phyloP scores from a whole-genome alignment of 2,888 invertebrate species.

The Craniophora ligustri region DNA sequence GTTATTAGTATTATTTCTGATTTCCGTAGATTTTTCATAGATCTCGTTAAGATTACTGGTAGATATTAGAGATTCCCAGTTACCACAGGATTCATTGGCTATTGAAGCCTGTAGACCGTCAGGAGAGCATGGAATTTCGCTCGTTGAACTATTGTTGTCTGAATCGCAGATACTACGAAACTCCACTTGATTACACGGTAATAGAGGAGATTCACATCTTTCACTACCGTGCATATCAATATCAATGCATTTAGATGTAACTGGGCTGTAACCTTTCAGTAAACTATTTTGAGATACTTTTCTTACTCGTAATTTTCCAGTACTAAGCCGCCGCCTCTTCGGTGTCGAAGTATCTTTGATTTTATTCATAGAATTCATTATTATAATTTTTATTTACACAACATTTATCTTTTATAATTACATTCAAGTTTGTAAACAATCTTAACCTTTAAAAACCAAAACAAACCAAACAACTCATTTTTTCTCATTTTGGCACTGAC shows the following conservation, averaged over 20 bases:
- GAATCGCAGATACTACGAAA: conserved; percentile 71
- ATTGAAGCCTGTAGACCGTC: conserved; percentile 62
- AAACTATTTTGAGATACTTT: conserved; percentile 45
- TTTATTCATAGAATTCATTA: conserved; percentile 58
- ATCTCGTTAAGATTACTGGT: conserved; percentile 52
- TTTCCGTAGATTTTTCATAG: conserved; percentile 34
- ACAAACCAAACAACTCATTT: not conserved
- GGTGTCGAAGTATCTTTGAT: conserved; percentile 72
- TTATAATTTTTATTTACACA: not conserved
- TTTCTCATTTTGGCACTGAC: conserved; percentile 9
- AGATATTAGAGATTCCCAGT: conserved; percentile 70
- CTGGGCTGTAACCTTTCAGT: conserved; percentile 59
- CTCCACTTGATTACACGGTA: conserved; percentile 83
- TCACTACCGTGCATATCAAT: conserved; percentile 35
- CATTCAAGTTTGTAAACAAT: conserved; percentile 5
- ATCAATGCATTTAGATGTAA: conserved; percentile 50
- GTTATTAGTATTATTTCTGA: conserved; percentile 17
- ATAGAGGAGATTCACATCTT: conserved; percentile 75
- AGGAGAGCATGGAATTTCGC: conserved; percentile 72
- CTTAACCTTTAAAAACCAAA: conserved; percentile 12
- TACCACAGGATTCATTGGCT: conserved; percentile 58
- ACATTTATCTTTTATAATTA: not conserved
- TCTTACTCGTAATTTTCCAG: conserved; percentile 59
- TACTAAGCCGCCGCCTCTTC: conserved; percentile 76
- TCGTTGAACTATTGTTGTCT: conserved; percentile 62